phyloP scores from a whole-genome alignment of 2,797 vertebrate species.

The Poeciliopsis gracilis region DNA sequence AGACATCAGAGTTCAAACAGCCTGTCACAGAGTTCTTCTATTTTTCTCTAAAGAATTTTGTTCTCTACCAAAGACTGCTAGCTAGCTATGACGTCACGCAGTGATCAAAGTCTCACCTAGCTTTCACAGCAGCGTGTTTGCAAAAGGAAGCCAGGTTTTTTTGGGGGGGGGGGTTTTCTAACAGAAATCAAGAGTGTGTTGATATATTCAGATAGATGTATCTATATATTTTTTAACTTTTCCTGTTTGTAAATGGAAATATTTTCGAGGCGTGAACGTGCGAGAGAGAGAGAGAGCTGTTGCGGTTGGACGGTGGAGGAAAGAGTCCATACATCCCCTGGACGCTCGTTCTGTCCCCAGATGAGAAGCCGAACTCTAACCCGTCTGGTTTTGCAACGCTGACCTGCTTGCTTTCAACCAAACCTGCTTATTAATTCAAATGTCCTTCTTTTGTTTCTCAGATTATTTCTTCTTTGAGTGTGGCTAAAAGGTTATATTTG shows the following conservation, averaged over 20 bases:
- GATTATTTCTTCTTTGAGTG: neutral
- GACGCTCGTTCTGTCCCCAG: neutral
- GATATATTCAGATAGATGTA: conserved; percentile 47
- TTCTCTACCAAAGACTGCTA: conserved; percentile 86
- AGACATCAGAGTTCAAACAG: conserved; percentile 66
- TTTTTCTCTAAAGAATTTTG: conserved; percentile 83
- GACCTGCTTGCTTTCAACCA: conserved; percentile 11
- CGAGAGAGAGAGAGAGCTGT: conserved; percentile 50
- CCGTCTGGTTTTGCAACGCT: conserved; percentile 14
- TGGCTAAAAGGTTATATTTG: neutral
- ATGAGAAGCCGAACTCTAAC: neutral
- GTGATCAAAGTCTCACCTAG: conserved; percentile 13
- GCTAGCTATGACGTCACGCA: conserved; percentile 16
- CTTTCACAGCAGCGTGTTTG: conserved; percentile 49
- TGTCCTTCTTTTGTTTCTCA: conserved; percentile 80
- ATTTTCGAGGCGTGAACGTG: conserved; percentile 77
- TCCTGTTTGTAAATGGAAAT: conserved; percentile 77
- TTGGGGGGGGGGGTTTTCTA: conserved; percentile 42
- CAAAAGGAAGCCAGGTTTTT: conserved; percentile 21
- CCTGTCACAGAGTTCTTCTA: conserved; percentile 82
- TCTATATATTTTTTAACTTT: conserved; percentile 72
- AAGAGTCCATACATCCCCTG: neutral
- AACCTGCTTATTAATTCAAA: conserved; percentile 1
- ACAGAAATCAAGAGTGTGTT: conserved; percentile 56
- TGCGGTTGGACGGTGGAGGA: conserved; percentile 60